Percentiles rank a stretch among this genome's conserved stretches.
phyloP scores from a whole-genome alignment of 2,113 vertebrate species.

The Peromyscus leucopus region DNA sequence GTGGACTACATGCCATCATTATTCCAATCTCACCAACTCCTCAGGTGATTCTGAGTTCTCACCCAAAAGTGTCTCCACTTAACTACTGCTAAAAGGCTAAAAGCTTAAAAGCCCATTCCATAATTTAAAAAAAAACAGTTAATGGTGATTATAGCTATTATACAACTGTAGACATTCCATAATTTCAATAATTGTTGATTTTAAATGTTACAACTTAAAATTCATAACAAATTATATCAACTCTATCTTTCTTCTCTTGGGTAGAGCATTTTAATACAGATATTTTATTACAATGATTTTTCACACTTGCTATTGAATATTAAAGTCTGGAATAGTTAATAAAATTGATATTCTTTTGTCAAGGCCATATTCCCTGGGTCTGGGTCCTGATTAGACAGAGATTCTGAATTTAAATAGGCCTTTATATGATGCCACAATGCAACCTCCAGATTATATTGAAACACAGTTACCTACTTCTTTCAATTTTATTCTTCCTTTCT shows the following conservation, averaged over 20 bases:
- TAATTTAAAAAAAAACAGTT: background rate
- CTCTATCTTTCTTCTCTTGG: background rate
- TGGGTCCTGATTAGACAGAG: background rate
- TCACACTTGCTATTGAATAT: background rate
- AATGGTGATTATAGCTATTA: background rate
- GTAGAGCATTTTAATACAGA: background rate
- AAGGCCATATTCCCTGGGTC: background rate
- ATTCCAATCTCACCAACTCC: background rate
- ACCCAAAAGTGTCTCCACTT: too few relatives aligned
- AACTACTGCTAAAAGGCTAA: too few relatives aligned
- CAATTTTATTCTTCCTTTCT: conserved; percentile 2
- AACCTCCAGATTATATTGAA: background rate
- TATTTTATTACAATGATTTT: conserved; percentile 26
- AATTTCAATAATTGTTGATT: conserved; percentile 26
- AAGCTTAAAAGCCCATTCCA: too few relatives aligned
- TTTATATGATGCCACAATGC: background rate
- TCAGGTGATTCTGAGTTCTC: too few relatives aligned
- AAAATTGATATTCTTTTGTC: conserved; percentile 16
- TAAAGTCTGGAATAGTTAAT: background rate
- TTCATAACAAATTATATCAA: background rate
- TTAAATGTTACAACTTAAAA: conserved; percentile 3
- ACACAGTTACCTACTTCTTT: conserved; percentile 9
- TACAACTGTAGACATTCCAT: background rate
- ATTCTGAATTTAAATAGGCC: background rate
- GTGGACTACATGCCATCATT: background rate